phyloP scores from a whole-genome alignment of 1,140 invertebrate genomes.

The Physella acuta region DNA sequence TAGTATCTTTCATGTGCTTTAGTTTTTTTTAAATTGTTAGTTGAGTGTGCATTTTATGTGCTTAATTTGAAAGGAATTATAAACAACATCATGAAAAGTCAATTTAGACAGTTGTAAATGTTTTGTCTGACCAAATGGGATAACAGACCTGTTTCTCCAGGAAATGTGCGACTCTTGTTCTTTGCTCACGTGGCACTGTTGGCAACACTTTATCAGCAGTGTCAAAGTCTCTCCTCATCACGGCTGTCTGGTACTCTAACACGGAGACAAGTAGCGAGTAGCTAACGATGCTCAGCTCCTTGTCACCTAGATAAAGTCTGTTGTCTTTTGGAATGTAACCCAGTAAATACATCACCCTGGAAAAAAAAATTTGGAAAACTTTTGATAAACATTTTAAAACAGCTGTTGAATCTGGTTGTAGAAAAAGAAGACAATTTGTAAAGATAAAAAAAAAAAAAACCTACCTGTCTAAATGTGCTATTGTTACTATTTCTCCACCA shows the following conservation, averaged over 20 bases:
- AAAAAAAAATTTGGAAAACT: conserved; percentile 6
- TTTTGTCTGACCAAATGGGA: too few relatives aligned
- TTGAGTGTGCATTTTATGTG: too few relatives aligned
- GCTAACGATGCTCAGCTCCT: conserved; percentile 94
- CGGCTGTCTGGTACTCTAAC: conserved; percentile 97
- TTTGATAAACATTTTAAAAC: too few relatives aligned
- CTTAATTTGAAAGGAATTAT: too few relatives aligned
- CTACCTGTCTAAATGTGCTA: conserved; percentile 90
- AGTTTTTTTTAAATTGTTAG: too few relatives aligned
- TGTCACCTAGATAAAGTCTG: conserved; percentile 93
- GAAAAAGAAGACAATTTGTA: too few relatives aligned
- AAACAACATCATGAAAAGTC: too few relatives aligned
- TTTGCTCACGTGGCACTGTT: conserved; percentile 91
- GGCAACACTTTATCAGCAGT: conserved; percentile 93
- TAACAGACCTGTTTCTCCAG: conserved; percentile 86
- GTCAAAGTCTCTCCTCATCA: conserved; percentile 97
- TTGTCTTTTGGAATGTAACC: conserved; percentile 98
- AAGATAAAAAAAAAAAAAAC: too few relatives aligned
- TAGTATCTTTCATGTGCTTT: too few relatives aligned
- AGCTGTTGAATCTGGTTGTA: too few relatives aligned
- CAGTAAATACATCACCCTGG: conserved; percentile 79
- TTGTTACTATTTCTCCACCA: conserved; percentile 96
- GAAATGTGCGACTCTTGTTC: conserved; percentile 96
- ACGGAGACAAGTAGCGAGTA: conserved; percentile 83
- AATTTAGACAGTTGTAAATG: too few relatives aligned